Percentiles rank a stretch among this genome's conserved stretches.
Conservation (phyloP, 2,113 vertebrate genomes). For the Dicentrarchus labrax region DNA sequence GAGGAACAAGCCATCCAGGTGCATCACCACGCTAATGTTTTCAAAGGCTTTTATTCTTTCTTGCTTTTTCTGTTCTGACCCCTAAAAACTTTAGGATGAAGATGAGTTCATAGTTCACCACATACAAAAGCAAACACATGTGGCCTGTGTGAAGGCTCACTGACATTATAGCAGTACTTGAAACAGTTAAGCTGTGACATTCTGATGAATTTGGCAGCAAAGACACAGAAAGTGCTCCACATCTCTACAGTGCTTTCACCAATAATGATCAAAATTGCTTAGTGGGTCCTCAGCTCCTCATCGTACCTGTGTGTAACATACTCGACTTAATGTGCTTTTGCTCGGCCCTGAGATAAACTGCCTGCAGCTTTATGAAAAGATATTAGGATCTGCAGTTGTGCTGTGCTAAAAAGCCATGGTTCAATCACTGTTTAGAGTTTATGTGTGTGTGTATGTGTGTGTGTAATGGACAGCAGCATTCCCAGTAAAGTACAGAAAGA, state of each 20-base stretch:
- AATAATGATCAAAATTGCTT: constrained; percentile 22
- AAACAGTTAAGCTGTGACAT: background rate
- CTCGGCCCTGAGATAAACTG: constrained; percentile 5
- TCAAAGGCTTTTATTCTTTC: background rate
- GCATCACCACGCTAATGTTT: constrained; percentile 1
- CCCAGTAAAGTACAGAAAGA: background rate
- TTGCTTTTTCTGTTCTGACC: background rate
- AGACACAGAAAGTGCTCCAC: background rate
- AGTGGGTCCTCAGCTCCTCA: constrained; percentile 5
- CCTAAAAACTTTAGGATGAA: background rate
- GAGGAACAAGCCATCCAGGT: background rate
- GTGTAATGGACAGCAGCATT: background rate
- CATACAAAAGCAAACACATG: background rate
- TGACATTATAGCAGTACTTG: background rate
- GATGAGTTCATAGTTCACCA: background rate
- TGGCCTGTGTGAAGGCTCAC: background rate
- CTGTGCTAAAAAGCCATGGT: background rate
- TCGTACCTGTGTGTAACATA: constrained; percentile 28
- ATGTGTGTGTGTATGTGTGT: background rate
- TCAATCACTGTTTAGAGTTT: background rate
- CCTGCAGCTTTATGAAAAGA: constrained; percentile 30
- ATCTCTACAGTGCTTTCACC: constrained; percentile 4
- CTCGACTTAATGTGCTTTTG: constrained; percentile 31
- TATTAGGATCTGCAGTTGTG: constrained; percentile 9
- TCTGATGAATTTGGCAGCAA: constrained; percentile 6